Evolutionary conservation across 1,140 invertebrate species (phyloP).

Genomic region (Drosophila nigrodunni): DNA sequence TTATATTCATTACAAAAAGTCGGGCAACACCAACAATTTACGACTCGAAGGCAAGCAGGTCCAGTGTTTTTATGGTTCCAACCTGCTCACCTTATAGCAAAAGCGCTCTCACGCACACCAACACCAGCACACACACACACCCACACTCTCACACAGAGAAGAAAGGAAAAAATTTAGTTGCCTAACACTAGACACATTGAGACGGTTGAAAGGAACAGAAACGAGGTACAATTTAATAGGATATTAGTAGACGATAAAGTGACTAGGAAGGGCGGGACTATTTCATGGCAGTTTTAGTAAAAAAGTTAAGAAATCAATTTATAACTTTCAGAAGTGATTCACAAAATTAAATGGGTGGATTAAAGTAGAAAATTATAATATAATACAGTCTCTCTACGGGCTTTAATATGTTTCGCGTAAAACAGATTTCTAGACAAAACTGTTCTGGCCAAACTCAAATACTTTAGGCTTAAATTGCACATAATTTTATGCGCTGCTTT

Average conservation of each 20-base stretch:
- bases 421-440: too few species aligned
- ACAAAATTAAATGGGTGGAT: too few species aligned
- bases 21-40: constrained; percentile 62
- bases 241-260: background rate
- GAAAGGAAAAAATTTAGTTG: constrained; percentile 16
- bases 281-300: too few species aligned
- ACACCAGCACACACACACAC: constrained; percentile 15
- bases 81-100: constrained; percentile 45
- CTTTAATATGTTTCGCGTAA: too few species aligned
- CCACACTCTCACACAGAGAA: constrained; percentile 12
- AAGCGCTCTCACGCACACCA: constrained; percentile 18
- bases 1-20: constrained; percentile 72
- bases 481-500: too few species aligned
- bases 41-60: constrained; percentile 58
- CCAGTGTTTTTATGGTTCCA: constrained; percentile 58
- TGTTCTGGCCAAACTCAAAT: too few species aligned
- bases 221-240: background rate
- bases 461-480: too few species aligned
- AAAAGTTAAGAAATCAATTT: too few species aligned
- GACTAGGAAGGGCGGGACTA: background rate
- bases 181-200: background rate
- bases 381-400: too few species aligned
- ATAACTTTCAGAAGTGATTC: too few species aligned
- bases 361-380: too few species aligned
- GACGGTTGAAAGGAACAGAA: background rate